Percentiles rank a stretch among this genome's conserved stretches.
Evolutionary conservation across 2,113 vertebrate species (phyloP).

Genomic region (Rhynchomys soricoides): DNA sequence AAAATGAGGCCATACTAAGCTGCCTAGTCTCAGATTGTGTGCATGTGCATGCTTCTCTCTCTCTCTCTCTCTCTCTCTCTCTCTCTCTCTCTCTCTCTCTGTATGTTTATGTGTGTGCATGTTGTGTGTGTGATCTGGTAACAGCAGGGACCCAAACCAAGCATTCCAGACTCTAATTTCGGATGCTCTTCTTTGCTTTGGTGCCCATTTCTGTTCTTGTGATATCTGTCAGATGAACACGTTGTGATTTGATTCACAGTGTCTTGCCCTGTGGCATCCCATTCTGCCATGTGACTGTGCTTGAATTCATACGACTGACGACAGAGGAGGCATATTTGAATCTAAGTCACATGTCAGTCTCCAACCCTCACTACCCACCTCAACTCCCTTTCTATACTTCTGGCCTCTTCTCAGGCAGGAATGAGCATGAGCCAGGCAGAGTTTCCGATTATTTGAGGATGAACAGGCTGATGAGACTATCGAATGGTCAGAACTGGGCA

Average conservation of each 20-base stretch:
- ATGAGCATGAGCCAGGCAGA: neutral
- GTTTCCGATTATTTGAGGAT: neutral
- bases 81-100: too few relatives aligned
- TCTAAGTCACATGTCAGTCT: neutral
- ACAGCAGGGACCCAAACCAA: neutral
- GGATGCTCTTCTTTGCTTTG: neutral
- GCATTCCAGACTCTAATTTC: neutral
- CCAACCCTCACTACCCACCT: neutral
- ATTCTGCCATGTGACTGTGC: fast-evolving
- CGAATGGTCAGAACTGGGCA: neutral
- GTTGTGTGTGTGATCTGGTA: neutral
- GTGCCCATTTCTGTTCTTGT: neutral
- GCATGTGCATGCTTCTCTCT: neutral
- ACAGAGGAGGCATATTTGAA: neutral
- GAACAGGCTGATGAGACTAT: neutral
- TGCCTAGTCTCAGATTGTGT: neutral
- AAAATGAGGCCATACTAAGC: neutral
- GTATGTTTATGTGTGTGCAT: neutral
- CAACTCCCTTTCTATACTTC: neutral
- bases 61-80: too few relatives aligned
- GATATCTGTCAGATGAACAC: neutral
- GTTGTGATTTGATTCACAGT: fast-evolving
- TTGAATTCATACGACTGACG: neutral
- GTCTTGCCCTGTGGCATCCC: fast-evolving
- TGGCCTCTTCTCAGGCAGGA: neutral